Evolutionary conservation across 2,888 invertebrate species (phyloP).

Genomic region (Parnassius smintheus): DNA sequence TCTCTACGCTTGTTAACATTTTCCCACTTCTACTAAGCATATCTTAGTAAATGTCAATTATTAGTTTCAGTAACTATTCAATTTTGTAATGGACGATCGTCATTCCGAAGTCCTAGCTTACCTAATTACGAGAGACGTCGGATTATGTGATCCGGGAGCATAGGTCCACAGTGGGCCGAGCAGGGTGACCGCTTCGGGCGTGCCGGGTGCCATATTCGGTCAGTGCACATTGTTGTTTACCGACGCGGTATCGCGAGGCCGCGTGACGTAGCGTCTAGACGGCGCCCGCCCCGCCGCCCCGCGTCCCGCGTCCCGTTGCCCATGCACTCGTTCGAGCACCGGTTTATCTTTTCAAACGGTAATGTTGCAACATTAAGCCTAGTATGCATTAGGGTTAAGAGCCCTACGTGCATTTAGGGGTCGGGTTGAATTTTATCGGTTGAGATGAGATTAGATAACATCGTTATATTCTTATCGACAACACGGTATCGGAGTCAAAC

Average conservation of each 20-base stretch:
- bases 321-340: slow-evolving; percentile 75
- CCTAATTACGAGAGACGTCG: slow-evolving; percentile 26
- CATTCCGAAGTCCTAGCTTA: slow-evolving; percentile 13
- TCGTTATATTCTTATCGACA: no score
- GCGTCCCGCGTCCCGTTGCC: slow-evolving; percentile 39
- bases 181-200: slow-evolving; percentile 57
- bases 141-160: slow-evolving; percentile 34
- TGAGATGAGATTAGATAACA: neutral
- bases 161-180: slow-evolving; percentile 47
- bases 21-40: neutral
- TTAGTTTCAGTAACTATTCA: no score
- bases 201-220: slow-evolving; percentile 77
- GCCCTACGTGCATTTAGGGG: slow-evolving; percentile 14
- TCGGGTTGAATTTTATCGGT: slow-evolving; percentile 4
- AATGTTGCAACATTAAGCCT: slow-evolving; percentile 63
- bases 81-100: neutral
- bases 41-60: no score
- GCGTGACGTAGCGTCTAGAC: slow-evolving; percentile 82
- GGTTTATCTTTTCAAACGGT: slow-evolving; percentile 76
- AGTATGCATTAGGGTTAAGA: slow-evolving; percentile 35
- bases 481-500: neutral
- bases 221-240: slow-evolving; percentile 81
- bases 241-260: slow-evolving; percentile 82
- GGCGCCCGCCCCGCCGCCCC: slow-evolving; percentile 46
- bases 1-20: no score